A percentile compares a stretch with the other conserved stretches of the same genome.
These are phyloP conservation scores for Nezara viridula DNA, from an alignment of 2,888 invertebrate species.

Conservation along the genomic window DNA sequence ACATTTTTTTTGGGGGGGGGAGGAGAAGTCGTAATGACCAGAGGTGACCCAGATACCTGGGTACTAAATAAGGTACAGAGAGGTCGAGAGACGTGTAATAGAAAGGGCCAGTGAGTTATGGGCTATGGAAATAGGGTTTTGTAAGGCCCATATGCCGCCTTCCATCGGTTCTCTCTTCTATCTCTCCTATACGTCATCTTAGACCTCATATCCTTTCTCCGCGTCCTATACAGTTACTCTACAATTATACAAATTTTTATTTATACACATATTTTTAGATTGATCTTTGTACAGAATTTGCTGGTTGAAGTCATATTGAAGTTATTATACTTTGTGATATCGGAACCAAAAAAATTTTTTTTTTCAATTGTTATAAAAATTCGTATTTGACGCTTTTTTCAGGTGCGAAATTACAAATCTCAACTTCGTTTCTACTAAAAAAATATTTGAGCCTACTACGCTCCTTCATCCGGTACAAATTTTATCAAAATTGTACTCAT, in stretches of 20 bases:
- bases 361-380: too few relatives aligned
- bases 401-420: too few relatives aligned
- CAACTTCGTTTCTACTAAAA: too few relatives aligned
- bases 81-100: not conserved
- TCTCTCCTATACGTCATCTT: not conserved
- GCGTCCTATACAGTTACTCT: not conserved
- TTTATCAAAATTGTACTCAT: too few relatives aligned
- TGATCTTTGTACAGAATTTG: too few relatives aligned
- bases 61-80: constrained; percentile 10
- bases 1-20: too few relatives aligned
- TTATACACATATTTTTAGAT: not conserved
- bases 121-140: constrained; percentile 32
- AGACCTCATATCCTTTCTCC: not conserved
- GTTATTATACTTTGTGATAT: too few relatives aligned
- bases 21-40: constrained; percentile 31
- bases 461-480: too few relatives aligned
- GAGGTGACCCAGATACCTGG: constrained; percentile 4
- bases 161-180: not conserved
- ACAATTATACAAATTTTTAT: not conserved
- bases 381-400: too few relatives aligned
- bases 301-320: too few relatives aligned
- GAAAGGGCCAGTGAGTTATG: constrained; percentile 27
- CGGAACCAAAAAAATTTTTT: too few relatives aligned
- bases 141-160: not conserved
- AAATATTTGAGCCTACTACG: too few relatives aligned